Conservation (phyloP, 1,140 invertebrate genomes). For the Proales similis region DNA sequence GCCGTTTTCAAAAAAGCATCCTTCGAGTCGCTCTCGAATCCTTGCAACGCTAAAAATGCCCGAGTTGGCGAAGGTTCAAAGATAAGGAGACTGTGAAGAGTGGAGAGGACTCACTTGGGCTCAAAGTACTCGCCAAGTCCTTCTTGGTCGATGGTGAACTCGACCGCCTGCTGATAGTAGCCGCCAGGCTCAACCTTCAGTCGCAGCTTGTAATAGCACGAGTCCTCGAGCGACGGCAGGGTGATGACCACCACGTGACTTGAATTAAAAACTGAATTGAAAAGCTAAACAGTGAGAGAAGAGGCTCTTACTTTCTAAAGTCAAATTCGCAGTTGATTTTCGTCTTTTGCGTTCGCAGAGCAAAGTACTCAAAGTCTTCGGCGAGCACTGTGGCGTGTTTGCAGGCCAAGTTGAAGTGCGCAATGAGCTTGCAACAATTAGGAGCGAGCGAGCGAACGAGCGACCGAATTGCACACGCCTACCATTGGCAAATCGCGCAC, state of each 20-base stretch:
- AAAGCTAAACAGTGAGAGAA: neutral
- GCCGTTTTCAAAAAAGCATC: constrained; percentile 23
- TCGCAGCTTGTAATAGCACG: constrained; percentile 29
- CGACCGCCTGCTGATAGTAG: constrained; percentile 17
- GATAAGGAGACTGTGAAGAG: no score
- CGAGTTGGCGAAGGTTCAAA: no score
- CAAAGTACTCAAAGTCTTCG: constrained; percentile 9
- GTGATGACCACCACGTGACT: neutral
- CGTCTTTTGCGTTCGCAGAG: neutral
- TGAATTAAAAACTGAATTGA: constrained; percentile 10
- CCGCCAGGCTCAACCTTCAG: constrained; percentile 19
- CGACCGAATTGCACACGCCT: neutral
- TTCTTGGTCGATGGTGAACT: constrained; percentile 19
- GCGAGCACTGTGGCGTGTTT: constrained; percentile 11
- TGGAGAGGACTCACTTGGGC: neutral
- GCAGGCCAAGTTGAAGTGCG: constrained; percentile 6
- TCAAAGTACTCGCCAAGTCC: constrained; percentile 23
- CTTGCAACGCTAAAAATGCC: constrained; percentile 16
- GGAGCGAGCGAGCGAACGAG: neutral
- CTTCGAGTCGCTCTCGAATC: constrained; percentile 13
- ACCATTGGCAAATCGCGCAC: constrained; percentile 32
- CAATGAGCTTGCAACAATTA: constrained; percentile 11
- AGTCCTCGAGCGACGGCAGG: constrained; percentile 6
- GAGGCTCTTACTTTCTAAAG: constrained; percentile 1
- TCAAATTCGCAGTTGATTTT: constrained; percentile 20